Evolutionary conservation across 2,797 vertebrate genomes (phyloP).

Genomic region (Tamandua tetradactyla): DNA sequence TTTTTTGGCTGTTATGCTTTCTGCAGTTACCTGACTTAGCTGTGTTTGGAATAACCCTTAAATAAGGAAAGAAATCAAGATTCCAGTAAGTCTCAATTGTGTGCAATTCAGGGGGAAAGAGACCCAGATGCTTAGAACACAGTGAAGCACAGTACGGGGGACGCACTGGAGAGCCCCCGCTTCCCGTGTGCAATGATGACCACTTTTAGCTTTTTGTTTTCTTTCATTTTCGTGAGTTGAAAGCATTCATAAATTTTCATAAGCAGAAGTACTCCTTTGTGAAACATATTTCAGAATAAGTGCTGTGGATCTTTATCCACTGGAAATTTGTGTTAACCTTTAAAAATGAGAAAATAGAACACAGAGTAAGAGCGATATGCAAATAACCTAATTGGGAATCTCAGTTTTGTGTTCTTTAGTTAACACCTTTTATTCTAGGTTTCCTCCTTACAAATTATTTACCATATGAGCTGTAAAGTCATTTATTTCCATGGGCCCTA

Average conservation of each 20-base stretch:
- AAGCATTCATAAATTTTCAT: conserved; percentile 13
- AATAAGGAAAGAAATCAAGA: background rate
- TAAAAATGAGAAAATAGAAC: conserved; percentile 27
- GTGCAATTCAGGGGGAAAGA: background rate
- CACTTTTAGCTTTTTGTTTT: background rate
- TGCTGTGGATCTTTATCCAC: background rate
- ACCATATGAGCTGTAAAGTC: background rate
- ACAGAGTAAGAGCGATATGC: background rate
- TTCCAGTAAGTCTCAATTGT: background rate
- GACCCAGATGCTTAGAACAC: background rate
- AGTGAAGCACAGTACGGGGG: background rate
- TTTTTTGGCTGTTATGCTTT: background rate
- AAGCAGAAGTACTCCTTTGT: conserved; percentile 13
- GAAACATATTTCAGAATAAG: conserved; percentile 11
- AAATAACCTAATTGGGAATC: background rate
- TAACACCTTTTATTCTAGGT: conserved; percentile 14
- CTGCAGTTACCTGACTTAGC: background rate
- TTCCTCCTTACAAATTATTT: conserved; percentile 26
- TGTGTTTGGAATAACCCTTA: background rate
- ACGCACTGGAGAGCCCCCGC: background rate
- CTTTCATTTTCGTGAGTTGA: conserved; percentile 1
- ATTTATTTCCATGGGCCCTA: background rate
- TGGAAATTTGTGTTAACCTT: conserved; percentile 2
- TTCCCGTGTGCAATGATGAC: background rate
- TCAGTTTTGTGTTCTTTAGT: background rate